These are phyloP conservation scores for Alloplasta piceator DNA, from an alignment of 2,888 invertebrate genomes.

Conservation along the genomic window DNA sequence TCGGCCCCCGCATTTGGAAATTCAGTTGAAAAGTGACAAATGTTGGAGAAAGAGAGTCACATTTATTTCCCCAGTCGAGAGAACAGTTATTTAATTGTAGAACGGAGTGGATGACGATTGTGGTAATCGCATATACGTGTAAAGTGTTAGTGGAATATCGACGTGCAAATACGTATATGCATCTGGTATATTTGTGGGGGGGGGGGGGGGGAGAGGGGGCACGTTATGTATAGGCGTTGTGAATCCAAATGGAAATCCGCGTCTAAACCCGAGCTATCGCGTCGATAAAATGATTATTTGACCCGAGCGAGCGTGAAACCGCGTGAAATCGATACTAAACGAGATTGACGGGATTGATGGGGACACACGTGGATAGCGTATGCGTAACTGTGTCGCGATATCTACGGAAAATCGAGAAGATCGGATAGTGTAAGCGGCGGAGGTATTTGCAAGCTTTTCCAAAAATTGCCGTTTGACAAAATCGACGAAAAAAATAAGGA, in stretches of 20 bases:
- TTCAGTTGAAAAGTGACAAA: too few relatives aligned
- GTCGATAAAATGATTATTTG: constrained; percentile 67
- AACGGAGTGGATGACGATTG: neutral
- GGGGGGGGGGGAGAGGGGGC: neutral
- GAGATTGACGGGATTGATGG: constrained; percentile 59
- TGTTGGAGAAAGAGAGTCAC: too few relatives aligned
- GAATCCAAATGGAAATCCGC: constrained; percentile 54
- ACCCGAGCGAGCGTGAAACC: constrained; percentile 65
- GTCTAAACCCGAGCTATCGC: constrained; percentile 51
- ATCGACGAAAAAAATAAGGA: too few relatives aligned
- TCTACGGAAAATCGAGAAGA: neutral
- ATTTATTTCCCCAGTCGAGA: neutral
- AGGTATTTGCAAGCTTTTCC: neutral
- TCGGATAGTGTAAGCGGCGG: constrained; percentile 8
- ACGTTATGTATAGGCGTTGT: constrained; percentile 5
- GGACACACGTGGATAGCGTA: constrained; percentile 6
- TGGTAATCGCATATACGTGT: neutral
- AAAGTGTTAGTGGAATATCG: neutral
- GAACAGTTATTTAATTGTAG: constrained; percentile 11
- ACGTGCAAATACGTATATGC: neutral
- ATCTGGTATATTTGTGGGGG: too few relatives aligned
- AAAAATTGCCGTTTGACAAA: too few relatives aligned
- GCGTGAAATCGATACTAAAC: constrained; percentile 66
- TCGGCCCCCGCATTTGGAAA: too few relatives aligned
- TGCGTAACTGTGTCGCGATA: constrained; percentile 13